A percentile compares a stretch with the other conserved stretches of the same genome.
These are phyloP conservation scores for Cynocephalus volans DNA, from an alignment of 2,113 vertebrate genomes.

Conservation along the genomic window DNA sequence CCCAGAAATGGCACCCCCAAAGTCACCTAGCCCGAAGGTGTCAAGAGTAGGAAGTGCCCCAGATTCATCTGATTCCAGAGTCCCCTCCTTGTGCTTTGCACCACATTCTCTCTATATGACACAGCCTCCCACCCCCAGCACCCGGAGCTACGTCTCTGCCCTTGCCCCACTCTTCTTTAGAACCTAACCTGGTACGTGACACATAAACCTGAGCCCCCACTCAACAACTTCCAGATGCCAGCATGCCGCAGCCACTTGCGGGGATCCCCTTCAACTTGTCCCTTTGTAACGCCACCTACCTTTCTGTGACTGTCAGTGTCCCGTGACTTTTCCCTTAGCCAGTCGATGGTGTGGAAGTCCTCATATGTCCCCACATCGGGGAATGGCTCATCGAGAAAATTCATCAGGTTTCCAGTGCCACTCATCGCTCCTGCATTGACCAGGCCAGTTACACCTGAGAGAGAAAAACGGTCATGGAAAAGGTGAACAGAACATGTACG, in stretches of 20 bases:
- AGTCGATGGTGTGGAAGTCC: constrained; percentile 99
- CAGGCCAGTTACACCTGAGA: constrained; percentile 89
- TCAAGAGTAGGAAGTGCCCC: too few species aligned
- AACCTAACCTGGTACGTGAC: background rate
- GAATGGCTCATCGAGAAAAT: constrained; percentile 98
- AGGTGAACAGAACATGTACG: background rate
- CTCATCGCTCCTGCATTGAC: constrained; percentile 95
- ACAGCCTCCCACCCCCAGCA: background rate
- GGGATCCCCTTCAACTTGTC: background rate
- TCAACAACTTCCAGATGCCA: accelerated
- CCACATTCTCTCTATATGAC: too few species aligned
- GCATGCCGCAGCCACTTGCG: accelerated
- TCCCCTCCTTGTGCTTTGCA: too few species aligned
- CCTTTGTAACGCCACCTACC: constrained; percentile 86
- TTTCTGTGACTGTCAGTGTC: constrained; percentile 98
- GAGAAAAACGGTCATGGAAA: background rate
- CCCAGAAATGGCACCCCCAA: too few species aligned
- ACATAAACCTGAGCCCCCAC: accelerated
- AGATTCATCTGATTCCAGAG: too few species aligned
- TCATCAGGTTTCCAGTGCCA: constrained; percentile 96
- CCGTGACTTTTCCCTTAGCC: constrained; percentile 97
- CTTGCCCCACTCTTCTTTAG: background rate
- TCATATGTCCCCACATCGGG: constrained; percentile 97
- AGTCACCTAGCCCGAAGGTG: too few species aligned
- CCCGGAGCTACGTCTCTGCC: too few species aligned